Evolutionary conservation across 2,888 invertebrate species (phyloP), one percentile per base, ranked within the genome.

Genomic region (Drosophila longiperda): DNA sequence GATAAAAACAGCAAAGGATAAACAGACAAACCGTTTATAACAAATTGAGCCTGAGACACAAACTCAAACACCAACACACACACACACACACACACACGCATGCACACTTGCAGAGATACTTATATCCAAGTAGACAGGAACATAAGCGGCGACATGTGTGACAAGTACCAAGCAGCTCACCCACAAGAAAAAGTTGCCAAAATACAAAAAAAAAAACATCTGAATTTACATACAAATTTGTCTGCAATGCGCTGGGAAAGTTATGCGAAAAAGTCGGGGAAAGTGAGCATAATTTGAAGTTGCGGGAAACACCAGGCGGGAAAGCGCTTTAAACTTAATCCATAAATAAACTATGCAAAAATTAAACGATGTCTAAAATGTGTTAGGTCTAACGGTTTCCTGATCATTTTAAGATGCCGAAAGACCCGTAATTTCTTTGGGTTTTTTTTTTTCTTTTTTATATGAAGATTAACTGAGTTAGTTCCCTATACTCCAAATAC

Each of bases 191-290:
- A 66, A 57, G 62, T 68, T 73, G 63, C 32, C 70, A 71, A 66
- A 69, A 78, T 45, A 45, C 15, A 45, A 20, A 1, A 3, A 20
- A 45, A 45, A 20, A 7, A 29, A 6, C 29, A 29, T 29, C 12
- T 49, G 57, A 89, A 90, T 88, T 90, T 87, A 83, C 88, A 88
- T 90, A 87, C 69, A 90, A 88, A 88, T 90, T 82, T 84, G 83
- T 90, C 84, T 78, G 80, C 73, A 74, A 38, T 73, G 64, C 65
- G 61, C 42, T 50, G 57, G 50, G 36, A 61, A 77, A 80, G 59
- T 69, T 66, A 20, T 49, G 32, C 36, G 40, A 42, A 66, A 73
- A 70, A 71, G 64, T 74, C 74, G 57, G 80, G 57, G 62, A 75
- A 78, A 80, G 42, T 53, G 64, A 33, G 48, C 76, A 50, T 68